Base-by-base conservation (phyloP, 1,140 invertebrate genomes). In the Campoletis sonorensis region DNA sequence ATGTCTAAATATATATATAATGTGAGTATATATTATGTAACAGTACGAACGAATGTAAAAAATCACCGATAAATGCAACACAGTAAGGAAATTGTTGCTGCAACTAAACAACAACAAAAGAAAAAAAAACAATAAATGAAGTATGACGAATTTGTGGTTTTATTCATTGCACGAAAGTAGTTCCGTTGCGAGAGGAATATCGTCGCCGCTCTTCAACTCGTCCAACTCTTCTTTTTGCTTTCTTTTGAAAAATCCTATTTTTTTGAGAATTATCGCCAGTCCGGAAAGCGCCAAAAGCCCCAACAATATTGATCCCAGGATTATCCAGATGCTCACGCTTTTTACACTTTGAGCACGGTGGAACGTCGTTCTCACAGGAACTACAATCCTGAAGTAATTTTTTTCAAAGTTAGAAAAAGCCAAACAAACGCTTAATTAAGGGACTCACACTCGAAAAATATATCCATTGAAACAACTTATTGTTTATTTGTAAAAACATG, bases 271-370 rank as follows among this genome's bases (percentile, higher is more conserved):
- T 26, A 83, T 75, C 21, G 83, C 79, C n/a, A 90, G 30, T 10
- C 91, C 64, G 4, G 82, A 82, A 21, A 92, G 81, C 27, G 91
- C 70, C 15, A 92, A 49, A 33, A 92, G 45, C 37, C 91, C 91
- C 3, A 90, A 71, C 13, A 87, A 84, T 15, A 91, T 77, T 1
- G 91, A 89, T 0, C 89, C 64, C 0, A 90, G 61, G 23, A 92
- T 84, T 45, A 91, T 85, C 90, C 89, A 92, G 37, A 87, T 37
- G 30, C 85, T 86, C 4, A 91, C 75, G 73, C 85, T 81, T 33
- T 84, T 76, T 8, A 23, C 72, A 30, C 85, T 84, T 11, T 73
- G 64, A n/a, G 75, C 76, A 27, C 84, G 86, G 72, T 90, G 81
- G 80, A 92, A 91, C 26, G 84, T 84, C 27, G 90, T 90, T 10